Percentiles rank a stretch among this genome's conserved stretches.
These are phyloP conservation scores for Eremophila alpestris DNA, from an alignment of 2,797 vertebrate genomes.

Conservation along the genomic window DNA sequence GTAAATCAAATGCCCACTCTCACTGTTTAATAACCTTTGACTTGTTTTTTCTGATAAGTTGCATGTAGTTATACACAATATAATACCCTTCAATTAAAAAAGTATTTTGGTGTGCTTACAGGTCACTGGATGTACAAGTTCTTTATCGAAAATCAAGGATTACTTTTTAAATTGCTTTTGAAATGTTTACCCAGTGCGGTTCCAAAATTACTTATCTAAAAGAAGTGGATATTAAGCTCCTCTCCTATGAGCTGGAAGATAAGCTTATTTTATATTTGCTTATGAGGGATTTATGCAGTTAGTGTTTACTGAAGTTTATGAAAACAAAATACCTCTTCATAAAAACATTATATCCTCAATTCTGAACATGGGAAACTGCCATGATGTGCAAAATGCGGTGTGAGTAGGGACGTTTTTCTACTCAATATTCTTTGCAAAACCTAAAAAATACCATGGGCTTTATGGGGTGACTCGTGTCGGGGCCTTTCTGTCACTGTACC, in stretches of 20 bases:
- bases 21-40: not conserved
- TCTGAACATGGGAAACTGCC: not conserved
- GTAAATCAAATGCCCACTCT: not conserved
- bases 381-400: not conserved
- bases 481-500: not conserved
- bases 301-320: conserved; percentile 24
- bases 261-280: conserved; percentile 40
- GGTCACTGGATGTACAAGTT: not conserved
- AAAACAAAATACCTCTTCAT: conserved; percentile 9
- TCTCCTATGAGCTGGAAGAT: conserved; percentile 18
- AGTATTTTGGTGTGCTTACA: not conserved
- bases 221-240: conserved; percentile 32
- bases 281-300: not conserved
- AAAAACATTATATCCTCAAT: not conserved
- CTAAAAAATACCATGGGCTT: not conserved
- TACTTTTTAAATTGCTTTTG: conserved; percentile 39
- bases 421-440: not conserved
- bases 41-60: not conserved
- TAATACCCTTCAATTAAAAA: not conserved
- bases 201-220: conserved; percentile 23
- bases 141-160: conserved; percentile 25
- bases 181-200: not conserved
- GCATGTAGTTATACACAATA: not conserved
- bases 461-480: not conserved
- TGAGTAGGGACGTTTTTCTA: not conserved